Percentiles rank a stretch among this genome's conserved stretches.
These are phyloP conservation scores for Empis stercorea DNA, from an alignment of 2,888 invertebrate genomes.

Conservation along the genomic window DNA sequence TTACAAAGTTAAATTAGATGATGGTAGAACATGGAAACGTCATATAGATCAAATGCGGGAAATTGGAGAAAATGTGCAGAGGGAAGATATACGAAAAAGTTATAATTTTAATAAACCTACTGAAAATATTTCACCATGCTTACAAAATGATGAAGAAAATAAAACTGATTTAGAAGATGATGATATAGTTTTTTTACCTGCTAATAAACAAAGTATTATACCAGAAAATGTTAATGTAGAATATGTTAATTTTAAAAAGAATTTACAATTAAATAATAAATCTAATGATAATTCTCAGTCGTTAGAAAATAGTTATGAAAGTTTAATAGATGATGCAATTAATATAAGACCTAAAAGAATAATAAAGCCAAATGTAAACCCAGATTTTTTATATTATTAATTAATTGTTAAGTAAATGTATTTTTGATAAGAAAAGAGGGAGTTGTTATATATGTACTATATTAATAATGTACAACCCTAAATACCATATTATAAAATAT, in stretches of 20 bases:
- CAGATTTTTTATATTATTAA: not conserved
- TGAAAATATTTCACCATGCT: not conserved
- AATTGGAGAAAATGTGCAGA: not conserved
- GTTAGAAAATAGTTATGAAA: not conserved
- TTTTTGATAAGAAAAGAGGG: no score
- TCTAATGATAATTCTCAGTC: not conserved
- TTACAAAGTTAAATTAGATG: slow-evolving; percentile 14
- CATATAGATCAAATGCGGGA: not conserved
- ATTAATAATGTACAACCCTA: no score
- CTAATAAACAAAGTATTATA: not conserved
- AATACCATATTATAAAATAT: no score
- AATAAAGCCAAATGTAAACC: not conserved
- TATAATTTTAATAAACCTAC: not conserved
- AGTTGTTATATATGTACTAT: no score
- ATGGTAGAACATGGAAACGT: slow-evolving; percentile 12
- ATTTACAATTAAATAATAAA: not conserved
- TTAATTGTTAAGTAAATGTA: no score
- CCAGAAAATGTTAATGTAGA: not conserved
- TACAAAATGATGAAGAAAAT: not conserved
- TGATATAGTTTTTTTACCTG: not conserved
- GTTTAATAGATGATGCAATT: no score
- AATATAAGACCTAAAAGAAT: not conserved
- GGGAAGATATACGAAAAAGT: not conserved
- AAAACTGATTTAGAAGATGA: not conserved
- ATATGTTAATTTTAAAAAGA: not conserved